phyloP scores from a whole-genome alignment of 2,797 vertebrate genomes.

The Acanthornis magna region DNA sequence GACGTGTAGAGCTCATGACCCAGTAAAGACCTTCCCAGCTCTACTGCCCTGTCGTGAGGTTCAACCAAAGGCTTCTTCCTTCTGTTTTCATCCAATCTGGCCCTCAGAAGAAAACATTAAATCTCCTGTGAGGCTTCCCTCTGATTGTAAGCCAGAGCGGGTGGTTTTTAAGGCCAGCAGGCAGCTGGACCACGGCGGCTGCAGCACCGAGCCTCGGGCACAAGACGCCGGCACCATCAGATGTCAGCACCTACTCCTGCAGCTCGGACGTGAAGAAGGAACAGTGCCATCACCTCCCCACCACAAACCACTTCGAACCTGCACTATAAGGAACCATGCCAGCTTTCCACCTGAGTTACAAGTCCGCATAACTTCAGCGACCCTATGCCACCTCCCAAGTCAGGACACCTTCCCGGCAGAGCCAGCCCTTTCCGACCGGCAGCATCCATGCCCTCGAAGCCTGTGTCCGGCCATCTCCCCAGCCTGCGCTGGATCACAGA shows the following conservation, averaged over 20 bases:
- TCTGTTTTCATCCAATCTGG: neutral
- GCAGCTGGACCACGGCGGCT: neutral
- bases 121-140: neutral
- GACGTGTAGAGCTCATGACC: neutral
- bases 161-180: no score
- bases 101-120: neutral
- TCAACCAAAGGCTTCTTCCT: neutral
- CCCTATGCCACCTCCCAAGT: fast-evolving
- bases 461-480: fast-evolving
- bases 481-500: fast-evolving
- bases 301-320: fast-evolving
- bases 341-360: neutral
- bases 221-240: fast-evolving
- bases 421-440: neutral
- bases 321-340: fast-evolving
- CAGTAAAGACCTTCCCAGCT: neutral
- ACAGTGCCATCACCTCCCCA: neutral
- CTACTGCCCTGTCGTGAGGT: neutral
- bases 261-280: fast-evolving
- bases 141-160: neutral
- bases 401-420: neutral
- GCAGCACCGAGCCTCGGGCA: neutral
- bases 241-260: neutral
- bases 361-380: fast-evolving
- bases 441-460: fast-evolving